Base-by-base conservation (phyloP, 2,797 vertebrate species). In the Melanitta fusca region DNA sequence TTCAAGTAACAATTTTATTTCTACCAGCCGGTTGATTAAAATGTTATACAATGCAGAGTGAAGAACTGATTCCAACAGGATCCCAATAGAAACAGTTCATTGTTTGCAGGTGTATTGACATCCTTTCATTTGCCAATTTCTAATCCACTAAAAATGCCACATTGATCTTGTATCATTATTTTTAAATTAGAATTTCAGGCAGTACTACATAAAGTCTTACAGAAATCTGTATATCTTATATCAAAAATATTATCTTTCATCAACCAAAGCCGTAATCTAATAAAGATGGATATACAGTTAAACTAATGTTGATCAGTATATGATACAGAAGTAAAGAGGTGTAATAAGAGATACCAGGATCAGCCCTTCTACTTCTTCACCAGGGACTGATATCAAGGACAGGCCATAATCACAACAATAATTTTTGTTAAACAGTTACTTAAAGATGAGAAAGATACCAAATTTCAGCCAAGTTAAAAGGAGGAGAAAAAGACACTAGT, bases 271-370 rank as follows among this genome's bases (percentile, higher is more conserved):
- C 93, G 84, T 87, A 91, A 82, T 86, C 41, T 85, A 80, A 90
- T 93, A 86, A 93, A 87, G 64, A 90, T 25, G 8, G 56, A 91
- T 39, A 38, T 16, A 49, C 41, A 75, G 66, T 81, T 91, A 88
- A 84, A 93, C 0, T 6, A 61, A 58, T 81, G 88, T 56, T 91
- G 90, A 95, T 14, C 79, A n/a, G 49, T 0, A 0, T 28, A 45
- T 13, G 49, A 51, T 51, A 51, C 24, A 51, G 49, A 51, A 49
- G 24, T 49, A 49, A 49, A 25, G 24, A 51, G 49, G 49, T 25
- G 13, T 51, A 51, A 51, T 25, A 51, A 2, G 27, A 39, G 38
- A 60, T 11, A 81, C 14, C 6, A 58, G 36, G 18, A 83, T 51
- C 56, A 62, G 41, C 41, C 17, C 34, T 81, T 74, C 47, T 34